Evolutionary conservation across 92 coral and sea anemone genomes (phyloP), one percentile per base, ranked within the genome.

Genomic region (Hydrozoanthus gracilis): DNA sequence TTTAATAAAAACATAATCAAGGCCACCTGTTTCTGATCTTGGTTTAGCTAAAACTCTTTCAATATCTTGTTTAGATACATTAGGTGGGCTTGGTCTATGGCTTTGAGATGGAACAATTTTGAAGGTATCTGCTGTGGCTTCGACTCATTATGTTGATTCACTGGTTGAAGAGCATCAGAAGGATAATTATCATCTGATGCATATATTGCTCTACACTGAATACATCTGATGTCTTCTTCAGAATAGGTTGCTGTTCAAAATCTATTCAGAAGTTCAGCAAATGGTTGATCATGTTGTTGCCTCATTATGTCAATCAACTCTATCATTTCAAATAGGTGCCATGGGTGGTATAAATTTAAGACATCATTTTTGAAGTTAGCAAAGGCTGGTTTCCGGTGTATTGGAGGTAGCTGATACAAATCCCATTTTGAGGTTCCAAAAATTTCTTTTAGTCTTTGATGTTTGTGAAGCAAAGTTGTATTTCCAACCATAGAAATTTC

Each of bases 401-500:
- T 90, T 35, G 92, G 94, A 51, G 91, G 92, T 4, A 82, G 89
- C 69, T 90, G 92, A 79, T 84, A 88, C 77, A 88, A 44, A 39
- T 89, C 95, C 83, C 95, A 92, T 3, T 88, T 83, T 20, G 87
- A 80, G 47, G 94, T 86, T 17, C 82, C 95, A 92, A 92, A 92
- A 65, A 92, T 92, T 61, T 92, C 90, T 47, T 83, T 87, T 50
- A 90, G 67, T 90, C 91, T 84, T 35, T 89, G 88, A 78, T 92
- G 95, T 0, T 89, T 84, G 80, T 89, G 88, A 58, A 89, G 86
- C n/a, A 92, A 75, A 54, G 89, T 88, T 58, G 60, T 90, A 71
- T 90, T 90, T 7, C 83, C 82, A 78, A 90, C 92, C 92, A 91
- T 88, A 74, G 94, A 89, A 56, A 89, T 88, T 56, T 91, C 90